A percentile compares a stretch with the other conserved stretches of the same genome.
Evolutionary conservation across 2,113 vertebrate genomes (phyloP).

Genomic region (Myotis brandtii): DNA sequence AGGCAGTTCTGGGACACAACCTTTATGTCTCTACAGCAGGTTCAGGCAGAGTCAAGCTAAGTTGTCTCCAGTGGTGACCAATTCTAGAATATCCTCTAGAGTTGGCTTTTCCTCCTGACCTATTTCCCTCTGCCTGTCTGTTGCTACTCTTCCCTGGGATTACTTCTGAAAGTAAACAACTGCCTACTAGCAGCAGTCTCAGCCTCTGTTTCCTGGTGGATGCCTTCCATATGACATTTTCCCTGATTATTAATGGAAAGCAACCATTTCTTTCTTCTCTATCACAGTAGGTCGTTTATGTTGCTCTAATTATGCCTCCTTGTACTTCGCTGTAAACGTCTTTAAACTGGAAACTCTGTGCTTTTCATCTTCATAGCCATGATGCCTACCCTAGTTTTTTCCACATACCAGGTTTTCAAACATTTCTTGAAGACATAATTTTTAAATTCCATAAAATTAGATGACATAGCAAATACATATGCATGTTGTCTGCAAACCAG

Average conservation of each 20-base stretch:
- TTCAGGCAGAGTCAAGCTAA: neutral
- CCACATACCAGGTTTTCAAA: neutral
- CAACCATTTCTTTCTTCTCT: neutral
- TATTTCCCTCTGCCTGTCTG: neutral
- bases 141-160: neutral
- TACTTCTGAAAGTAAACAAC: neutral
- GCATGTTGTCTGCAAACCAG: slow-evolving; percentile 5
- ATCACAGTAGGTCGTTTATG: neutral
- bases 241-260: neutral
- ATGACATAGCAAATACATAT: neutral
- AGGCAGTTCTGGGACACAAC: neutral
- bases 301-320: neutral
- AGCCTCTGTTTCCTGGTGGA: neutral
- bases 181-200: neutral
- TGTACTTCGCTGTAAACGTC: neutral
- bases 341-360: slow-evolving; percentile 16
- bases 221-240: neutral
- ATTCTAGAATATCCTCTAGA: neutral
- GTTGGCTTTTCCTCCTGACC: neutral
- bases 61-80: neutral
- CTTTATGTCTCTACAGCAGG: neutral
- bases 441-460: slow-evolving; percentile 47
- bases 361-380: neutral
- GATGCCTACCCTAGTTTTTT: neutral
- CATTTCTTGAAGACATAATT: neutral